These are phyloP conservation scores for Malacoctenus gilli DNA, from an alignment of 2,797 vertebrate genomes.

Conservation along the genomic window DNA sequence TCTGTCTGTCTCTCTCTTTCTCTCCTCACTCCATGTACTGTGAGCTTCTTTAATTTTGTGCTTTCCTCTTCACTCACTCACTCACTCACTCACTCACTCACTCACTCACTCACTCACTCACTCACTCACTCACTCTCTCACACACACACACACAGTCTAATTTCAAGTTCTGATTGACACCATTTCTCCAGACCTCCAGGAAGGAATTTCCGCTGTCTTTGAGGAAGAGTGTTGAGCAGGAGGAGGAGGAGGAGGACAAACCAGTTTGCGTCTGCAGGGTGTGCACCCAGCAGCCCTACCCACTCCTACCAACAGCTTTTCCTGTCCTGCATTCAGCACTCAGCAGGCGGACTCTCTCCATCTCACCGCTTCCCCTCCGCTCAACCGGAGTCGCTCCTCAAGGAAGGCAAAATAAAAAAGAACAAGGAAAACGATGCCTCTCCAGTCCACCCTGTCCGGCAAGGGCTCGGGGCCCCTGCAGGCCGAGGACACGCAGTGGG, in stretches of 20 bases:
- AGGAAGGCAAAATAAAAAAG: too few species aligned
- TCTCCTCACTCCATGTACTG: too few species aligned
- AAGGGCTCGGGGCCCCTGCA: conserved; percentile 24
- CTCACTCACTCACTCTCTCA: too few species aligned
- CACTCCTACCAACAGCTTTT: conserved; percentile 49
- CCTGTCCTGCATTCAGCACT: conserved; percentile 32
- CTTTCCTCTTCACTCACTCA: too few species aligned
- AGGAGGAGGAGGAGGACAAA: conserved; percentile 71
- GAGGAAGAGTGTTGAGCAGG: conserved; percentile 35
- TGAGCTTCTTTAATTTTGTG: too few species aligned
- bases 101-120: too few species aligned
- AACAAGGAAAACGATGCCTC: conserved; percentile 81
- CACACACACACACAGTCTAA: too few species aligned
- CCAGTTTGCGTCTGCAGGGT: conserved; percentile 71
- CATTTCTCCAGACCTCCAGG: neutral
- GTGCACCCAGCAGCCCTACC: conserved; percentile 46
- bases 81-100: too few species aligned
- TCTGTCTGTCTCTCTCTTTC: too few species aligned
- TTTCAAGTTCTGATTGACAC: neutral
- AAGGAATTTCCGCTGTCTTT: conserved; percentile 26
- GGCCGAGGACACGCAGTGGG: conserved; percentile 74
- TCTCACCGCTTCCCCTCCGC: conserved; percentile 29
- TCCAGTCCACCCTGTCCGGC: conserved; percentile 61
- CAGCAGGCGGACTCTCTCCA: conserved; percentile 19
- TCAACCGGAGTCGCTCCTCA: neutral